Evolutionary conservation across 2,113 vertebrate genomes (phyloP).

Genomic region (Perognathus longimembris): DNA sequence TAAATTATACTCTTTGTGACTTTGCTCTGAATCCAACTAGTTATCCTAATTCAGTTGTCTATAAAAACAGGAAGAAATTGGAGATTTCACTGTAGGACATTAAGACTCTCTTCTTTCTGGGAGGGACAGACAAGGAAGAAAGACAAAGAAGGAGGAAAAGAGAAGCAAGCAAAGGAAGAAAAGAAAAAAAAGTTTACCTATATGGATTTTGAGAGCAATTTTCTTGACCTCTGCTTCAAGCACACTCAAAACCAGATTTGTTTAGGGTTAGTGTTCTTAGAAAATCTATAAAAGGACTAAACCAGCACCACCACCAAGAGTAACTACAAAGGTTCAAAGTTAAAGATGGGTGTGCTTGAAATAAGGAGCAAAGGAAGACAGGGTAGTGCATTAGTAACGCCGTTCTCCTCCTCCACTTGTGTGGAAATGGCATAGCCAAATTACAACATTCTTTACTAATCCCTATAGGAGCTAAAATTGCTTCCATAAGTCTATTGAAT

Average conservation of each 20-base stretch:
- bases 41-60: neutral
- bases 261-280: neutral
- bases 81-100: neutral
- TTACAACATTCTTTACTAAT: slow-evolving; percentile 15
- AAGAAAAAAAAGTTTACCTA: neutral
- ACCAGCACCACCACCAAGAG: neutral
- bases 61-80: slow-evolving; percentile 40
- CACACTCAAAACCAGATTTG: neutral
- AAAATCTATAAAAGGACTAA: slow-evolving; percentile 27
- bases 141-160: neutral
- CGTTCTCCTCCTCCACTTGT: neutral
- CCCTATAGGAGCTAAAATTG: neutral
- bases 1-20: neutral
- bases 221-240: neutral
- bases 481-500: neutral
- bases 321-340: neutral
- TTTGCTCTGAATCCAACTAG: slow-evolving; percentile 22
- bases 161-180: neutral
- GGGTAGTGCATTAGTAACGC: neutral
- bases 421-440: slow-evolving; percentile 3
- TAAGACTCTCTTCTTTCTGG: neutral
- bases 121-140: no score
- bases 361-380: neutral
- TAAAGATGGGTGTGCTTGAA: slow-evolving; percentile 1
- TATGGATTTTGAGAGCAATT: neutral